Evolutionary conservation across 37 sponge, comb jelly and placozoan species (phyloP).

Genomic region (Oopsacas minuta): DNA sequence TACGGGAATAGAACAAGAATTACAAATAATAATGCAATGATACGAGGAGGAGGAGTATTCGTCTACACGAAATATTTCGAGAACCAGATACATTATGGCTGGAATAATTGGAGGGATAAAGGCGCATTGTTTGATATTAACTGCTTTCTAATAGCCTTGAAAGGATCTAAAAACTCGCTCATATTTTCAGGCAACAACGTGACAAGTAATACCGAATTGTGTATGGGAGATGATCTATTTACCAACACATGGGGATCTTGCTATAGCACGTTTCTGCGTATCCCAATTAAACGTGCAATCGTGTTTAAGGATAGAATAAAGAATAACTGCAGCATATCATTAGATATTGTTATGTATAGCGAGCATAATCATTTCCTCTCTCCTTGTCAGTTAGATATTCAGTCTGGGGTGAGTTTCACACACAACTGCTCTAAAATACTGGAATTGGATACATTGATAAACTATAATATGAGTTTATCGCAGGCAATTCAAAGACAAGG

Average conservation of each 20-base stretch:
- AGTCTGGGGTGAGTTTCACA: not conserved
- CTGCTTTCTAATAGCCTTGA: not conserved
- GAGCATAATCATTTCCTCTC: not conserved
- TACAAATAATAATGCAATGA: not conserved
- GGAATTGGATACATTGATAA: not conserved
- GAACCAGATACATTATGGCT: not conserved
- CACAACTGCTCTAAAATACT: not conserved
- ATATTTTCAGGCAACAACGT: not conserved
- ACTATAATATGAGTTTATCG: not conserved
- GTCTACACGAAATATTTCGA: not conserved
- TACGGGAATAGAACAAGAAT: not conserved
- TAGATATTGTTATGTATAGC: not conserved
- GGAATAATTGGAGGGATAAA: not conserved
- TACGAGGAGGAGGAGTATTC: not conserved
- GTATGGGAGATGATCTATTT: not conserved
- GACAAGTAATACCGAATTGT: not conserved
- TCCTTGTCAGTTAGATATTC: not conserved
- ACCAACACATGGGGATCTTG: not conserved
- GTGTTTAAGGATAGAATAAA: not conserved
- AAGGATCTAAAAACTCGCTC: not conserved
- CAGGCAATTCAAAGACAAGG: not conserved
- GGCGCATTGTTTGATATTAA: not conserved
- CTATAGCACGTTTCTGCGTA: not conserved
- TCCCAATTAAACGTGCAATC: not conserved
- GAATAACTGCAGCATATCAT: not conserved